Evolutionary conservation across 2,797 vertebrate genomes (phyloP).

Genomic region (Pteropus rufus): DNA sequence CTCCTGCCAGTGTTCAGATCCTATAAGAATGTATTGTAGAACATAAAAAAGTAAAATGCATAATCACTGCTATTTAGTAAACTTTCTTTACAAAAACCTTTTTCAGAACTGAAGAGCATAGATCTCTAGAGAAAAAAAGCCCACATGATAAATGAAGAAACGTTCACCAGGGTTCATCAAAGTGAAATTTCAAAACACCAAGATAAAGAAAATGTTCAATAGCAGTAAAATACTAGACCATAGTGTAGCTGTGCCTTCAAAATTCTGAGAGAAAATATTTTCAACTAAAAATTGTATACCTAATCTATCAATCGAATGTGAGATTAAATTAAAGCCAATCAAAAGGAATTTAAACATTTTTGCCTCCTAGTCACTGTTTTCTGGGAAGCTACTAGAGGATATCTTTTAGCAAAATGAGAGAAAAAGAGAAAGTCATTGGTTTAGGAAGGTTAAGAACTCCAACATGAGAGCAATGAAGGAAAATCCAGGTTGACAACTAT

Average conservation of each 20-base stretch:
- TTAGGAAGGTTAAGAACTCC: not conserved
- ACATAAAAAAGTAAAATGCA: not conserved
- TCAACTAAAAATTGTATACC: not conserved
- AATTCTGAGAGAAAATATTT: constrained; percentile 28
- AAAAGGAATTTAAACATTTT: not conserved
- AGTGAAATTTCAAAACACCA: not conserved
- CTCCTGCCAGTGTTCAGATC: not conserved
- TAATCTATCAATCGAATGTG: not conserved
- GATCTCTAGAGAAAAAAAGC: not conserved
- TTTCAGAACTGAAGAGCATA: not conserved
- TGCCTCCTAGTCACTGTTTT: not conserved
- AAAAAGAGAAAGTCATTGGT: not conserved
- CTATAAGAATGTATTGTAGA: not conserved
- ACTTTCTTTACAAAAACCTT: not conserved
- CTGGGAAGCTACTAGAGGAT: not conserved
- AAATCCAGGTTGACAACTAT: not conserved
- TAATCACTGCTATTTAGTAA: not conserved
- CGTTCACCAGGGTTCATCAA: not conserved
- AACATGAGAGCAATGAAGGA: not conserved
- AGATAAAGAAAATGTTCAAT: not conserved
- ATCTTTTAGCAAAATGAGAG: not conserved
- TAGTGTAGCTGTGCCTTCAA: not conserved
- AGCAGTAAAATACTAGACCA: not conserved
- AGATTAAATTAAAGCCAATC: constrained; percentile 24
- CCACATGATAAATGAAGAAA: not conserved